Evolutionary conservation across 1,140 invertebrate genomes (phyloP), one percentile per base, ranked within the genome.

Genomic region (Zaprionus ornatus): DNA sequence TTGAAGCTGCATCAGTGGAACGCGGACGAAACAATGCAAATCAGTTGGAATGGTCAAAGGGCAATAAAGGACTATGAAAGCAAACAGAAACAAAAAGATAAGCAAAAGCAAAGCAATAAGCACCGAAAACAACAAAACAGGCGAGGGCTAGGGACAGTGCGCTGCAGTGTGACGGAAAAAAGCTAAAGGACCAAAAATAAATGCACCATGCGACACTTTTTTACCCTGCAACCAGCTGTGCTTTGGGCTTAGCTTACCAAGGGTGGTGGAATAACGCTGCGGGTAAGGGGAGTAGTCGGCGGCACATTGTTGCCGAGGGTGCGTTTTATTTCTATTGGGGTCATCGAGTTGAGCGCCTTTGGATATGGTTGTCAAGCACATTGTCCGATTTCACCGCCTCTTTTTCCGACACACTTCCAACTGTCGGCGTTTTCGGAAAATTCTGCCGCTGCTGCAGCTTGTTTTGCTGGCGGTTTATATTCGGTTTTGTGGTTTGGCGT

Each of bases 271-370:
- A n/a, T 17, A 40, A 37, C 3, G 5, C 13, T 15, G 15, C 37
- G 27, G 50, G 48, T 23, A 12, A 50, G 35, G 35, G 12, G 64
- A n/a, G 17, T 10, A 6, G 25, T n/a, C 23, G 35, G 9, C n/a
- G 27, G 15, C 45, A 60, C 50, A 78, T 70, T 84, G 82, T 81
- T 77, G 74, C 74, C 75, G 81, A 75, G 84, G 77, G 81, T 84
- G 85, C 80, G 78, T 90, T 90, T 88, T 88, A 88, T 90, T 90
- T 90, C 77, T 84, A 90, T 90, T 90, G 80, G 84, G 84, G 85
- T 88, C 84, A 90, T 81, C 71, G 77, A 79, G 81, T 70, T 76
- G 85, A 88, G 72, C 74, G 77, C 83, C 77, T 75, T 78, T 66
- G 67, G 74, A 70, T 84, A 88, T 86, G 82, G 83, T 87, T 80